Evolutionary conservation across 2,797 vertebrate species (phyloP), one percentile per base, ranked within the genome.

Genomic region (Myiotriccus ornatus): DNA sequence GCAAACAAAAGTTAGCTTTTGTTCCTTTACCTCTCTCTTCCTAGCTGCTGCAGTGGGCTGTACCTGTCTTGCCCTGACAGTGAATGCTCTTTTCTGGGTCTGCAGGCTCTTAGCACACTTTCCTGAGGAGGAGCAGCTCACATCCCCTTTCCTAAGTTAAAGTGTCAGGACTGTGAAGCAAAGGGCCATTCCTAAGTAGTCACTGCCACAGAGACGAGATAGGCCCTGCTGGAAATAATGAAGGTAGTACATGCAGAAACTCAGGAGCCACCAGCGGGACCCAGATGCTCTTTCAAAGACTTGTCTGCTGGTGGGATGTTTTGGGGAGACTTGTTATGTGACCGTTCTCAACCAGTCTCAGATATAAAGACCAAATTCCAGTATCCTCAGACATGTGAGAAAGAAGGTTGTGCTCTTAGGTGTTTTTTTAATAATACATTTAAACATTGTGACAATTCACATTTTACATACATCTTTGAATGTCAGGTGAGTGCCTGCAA

Each of bases 121-220:
- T 21, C 11, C 55, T 49, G 50, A 55, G 43, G 27, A 89, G 77
- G 68, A 78, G 44, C 74, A 73, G 43, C 63, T 88, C 32, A 62
- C 27, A 47, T 69, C 6, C 27, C 22, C 23, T 32, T 77, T 43
- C 22, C 44, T 67, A 70, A 44, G 10, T 19, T 37, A 52, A 74
- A 80, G 44, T 25, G 7, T 50, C 43, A 55, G 62, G 46, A 39
- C 39, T 41, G 21, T 15, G 76, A 84, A 83, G 52, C 15, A 63
- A 90, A 89, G 65, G 35, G 41, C 49, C 13, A 14, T 86, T 92
- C 28, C 43, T 23, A 68, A 28, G 35, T 19, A 75, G 56, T 62
- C 28, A 71, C 14, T 0, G 0, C 41, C 55, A 34, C 15, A 10
- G 27, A 65, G 23, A 7, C 9, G 35, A 68, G 46, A 34, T 12